Evolutionary conservation across 2,888 invertebrate species (phyloP), one percentile per base, ranked within the genome.

Genomic region (Ceramica pisi): DNA sequence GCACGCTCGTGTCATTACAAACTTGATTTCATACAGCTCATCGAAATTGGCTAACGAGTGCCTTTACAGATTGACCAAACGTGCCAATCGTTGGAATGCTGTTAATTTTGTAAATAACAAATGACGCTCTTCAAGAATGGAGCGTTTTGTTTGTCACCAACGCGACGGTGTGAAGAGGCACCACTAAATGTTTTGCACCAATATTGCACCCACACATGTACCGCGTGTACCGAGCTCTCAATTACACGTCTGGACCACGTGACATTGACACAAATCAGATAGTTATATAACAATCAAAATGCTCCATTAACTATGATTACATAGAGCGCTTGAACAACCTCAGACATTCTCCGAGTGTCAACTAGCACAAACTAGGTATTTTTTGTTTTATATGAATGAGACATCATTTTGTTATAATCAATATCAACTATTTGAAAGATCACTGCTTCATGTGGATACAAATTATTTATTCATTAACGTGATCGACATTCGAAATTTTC

Each of bases 271-370:
- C 74, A 81, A 84, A 85, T 87, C 78, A 84, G 62, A 81, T 78
- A 71, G 83, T 84, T 85, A 67, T 66, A 59, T 76, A 78, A 80
- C 76, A 81, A 83, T 83, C 82, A 84, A 84, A 84, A 82, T 68
- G 70, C 48, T 72, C 65, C 57, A 81, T 75, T 69, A 56, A 67
- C 59, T 69, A 62, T 73, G 64, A 80, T 75, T 55, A 79, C 38
- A 61, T 35, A 73, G 66, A 80, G 26, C 57, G 70, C 57, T 67
- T 55, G 21, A 75, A 78, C 60, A 71, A 53, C 60, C 78, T 57
- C 65, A 71, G 65, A 67, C 57, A 83, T 78, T 83, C 74, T 71
- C 50, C 41, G 35, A 16, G 41, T 21, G 70, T 65, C 51, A 53
- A 51, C n/a, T 55, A 68, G 62, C 61, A 79, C 75, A 79, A 80